These are phyloP conservation scores for Pelobates cultripes DNA, from an alignment of 2,797 vertebrate genomes.

Conservation along the genomic window DNA sequence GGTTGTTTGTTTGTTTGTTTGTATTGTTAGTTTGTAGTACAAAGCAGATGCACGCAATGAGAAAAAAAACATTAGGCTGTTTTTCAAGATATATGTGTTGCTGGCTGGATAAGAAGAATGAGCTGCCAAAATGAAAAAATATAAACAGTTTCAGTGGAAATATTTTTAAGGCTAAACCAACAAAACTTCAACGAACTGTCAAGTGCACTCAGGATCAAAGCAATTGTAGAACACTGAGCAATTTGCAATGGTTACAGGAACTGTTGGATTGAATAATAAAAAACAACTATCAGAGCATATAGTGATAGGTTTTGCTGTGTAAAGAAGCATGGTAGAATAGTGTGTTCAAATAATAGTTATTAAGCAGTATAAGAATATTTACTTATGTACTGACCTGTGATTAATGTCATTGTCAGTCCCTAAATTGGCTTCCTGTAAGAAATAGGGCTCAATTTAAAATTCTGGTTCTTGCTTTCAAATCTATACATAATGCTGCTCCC, in stretches of 20 bases:
- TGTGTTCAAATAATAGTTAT: no score
- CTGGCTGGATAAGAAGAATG: not conserved
- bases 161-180: not conserved
- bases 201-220: constrained; percentile 1
- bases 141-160: not conserved
- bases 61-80: not conserved
- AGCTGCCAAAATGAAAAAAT: not conserved
- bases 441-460: no score
- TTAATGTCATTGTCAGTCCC: no score
- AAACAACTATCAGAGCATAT: not conserved
- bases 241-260: not conserved
- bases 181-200: not conserved
- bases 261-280: not conserved
- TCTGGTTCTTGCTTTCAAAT: no score
- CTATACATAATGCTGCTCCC: no score
- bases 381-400: no score
- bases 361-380: no score
- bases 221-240: not conserved
- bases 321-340: no score
- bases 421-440: no score
- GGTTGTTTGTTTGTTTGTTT: not conserved
- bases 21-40: not conserved
- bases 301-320: not conserved
- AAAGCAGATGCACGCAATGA: not conserved
- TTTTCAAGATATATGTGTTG: not conserved